Evolutionary conservation across 2,113 vertebrate species (phyloP), one percentile per base, ranked within the genome.

Genomic region (Oreocharis arfaki): DNA sequence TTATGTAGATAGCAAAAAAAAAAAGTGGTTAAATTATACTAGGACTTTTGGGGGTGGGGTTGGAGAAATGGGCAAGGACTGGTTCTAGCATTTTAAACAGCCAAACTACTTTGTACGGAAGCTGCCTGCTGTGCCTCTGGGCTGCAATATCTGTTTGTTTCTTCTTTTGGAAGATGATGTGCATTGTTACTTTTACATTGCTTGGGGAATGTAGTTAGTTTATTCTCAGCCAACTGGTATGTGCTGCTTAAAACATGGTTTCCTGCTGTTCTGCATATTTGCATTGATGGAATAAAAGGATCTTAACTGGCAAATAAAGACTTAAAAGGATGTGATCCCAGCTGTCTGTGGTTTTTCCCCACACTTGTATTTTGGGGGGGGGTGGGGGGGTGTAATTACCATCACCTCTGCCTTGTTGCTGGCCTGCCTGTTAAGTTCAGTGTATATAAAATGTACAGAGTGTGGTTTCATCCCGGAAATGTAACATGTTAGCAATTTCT

Each of bases 11-110:
- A 98, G 97, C 28, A 96, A 97, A 76, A 64, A 97, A 46, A 96
- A 75, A 70, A 94, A 92, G 93, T 88, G 89, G 96, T 98, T 98
- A 98, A 98, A 98, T 98, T 98, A 97, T 98, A 97, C 95, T 89
- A 97, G 87, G 92, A 96, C 84, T 93, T 97, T 74, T 64, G 46
- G 90, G 89, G 94, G 80, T 84, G 91, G 97, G 96, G 85, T 92
- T 96, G 94, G 93, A 96, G 96, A 94, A 89, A 79, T 8, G 68
- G 92, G 91, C 73, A 88, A 73, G 92, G 91, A 75, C 75, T 49
- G 89, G 96, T 90, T 96, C 94, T 97, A 75, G 92, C 91, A 70
- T 97, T 98, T 97, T 95, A 86, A 96, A 94, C 95, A 96, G 96
- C 89, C 93, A 91, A 91, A 96, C 80, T 85, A 35, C 92, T 93